Base-by-base conservation (phyloP, 2,888 invertebrate genomes). In the Silvanus unidentatus region DNA sequence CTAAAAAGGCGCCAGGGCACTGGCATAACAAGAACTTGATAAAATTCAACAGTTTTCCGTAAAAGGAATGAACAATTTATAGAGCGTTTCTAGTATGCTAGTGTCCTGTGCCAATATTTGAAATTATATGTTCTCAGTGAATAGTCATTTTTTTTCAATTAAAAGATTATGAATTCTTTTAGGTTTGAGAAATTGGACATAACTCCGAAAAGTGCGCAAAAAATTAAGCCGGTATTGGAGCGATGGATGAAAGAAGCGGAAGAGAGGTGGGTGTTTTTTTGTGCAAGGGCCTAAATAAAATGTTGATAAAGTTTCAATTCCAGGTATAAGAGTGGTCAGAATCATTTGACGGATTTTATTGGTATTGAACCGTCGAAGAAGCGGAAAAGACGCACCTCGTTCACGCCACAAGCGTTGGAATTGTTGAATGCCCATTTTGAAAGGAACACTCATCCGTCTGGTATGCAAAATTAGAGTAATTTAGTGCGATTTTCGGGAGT, bases 131-230 rank as follows among this genome's bases (percentile, higher is more conserved):
- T 15, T 29, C 11, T 35, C 15, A 39, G 27, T 22, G 28, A 34
- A 27, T 16, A 30, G 10, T 15, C 12, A 4, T 16, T 12, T 36
- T 16, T 39, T 40, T 32, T 44, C 22, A 35, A 46, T 16, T 30
- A 22, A 42, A 16, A 14, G 34, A 16, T 14, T 38, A 16, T 39
- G 12, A 39, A 13, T 6, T 30, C 3, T 30, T 32, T 10, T 57
- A 94, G 94, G 88, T 97, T 97, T 82, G 97, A 97, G 79, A 97
- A 97, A 79, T 80, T 97, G 77, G 97, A 97, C 79, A 97, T 97
- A 68, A 97, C 97, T 68, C 97, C 97, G 71, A 96, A 97, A 80
- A 96, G 96, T 80, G 97, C 97, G 67, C 94, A 95, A 80, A 97
- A 97, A 82, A 97, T 97, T 72, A 96, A 96, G 75, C 97, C 97